Conservation (phyloP, 2,797 vertebrate species). For the Petrocephalus sullivani region DNA sequence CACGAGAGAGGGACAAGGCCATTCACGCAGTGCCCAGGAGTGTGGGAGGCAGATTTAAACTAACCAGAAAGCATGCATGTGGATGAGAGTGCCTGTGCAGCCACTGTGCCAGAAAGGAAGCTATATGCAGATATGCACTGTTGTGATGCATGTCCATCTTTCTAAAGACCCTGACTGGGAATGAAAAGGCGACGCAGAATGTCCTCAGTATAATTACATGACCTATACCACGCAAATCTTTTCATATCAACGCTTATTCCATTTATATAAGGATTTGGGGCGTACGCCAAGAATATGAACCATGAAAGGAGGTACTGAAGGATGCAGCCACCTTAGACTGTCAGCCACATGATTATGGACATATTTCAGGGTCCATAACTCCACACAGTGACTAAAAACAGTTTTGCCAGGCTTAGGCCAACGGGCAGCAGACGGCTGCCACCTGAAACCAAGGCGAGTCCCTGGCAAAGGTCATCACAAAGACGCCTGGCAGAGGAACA, state of each 20-base stretch:
- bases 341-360: neutral
- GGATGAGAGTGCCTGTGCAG: neutral
- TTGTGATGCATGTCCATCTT: neutral
- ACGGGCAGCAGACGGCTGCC: neutral
- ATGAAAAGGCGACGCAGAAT: neutral
- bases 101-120: neutral
- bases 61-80: neutral
- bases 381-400: neutral
- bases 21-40: neutral
- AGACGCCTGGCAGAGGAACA: neutral
- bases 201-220: neutral
- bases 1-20: neutral
- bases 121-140: neutral
- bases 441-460: neutral
- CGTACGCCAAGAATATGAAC: neutral
- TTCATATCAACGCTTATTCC: neutral
- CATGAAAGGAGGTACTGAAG: neutral
- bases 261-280: neutral
- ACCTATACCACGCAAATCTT: neutral
- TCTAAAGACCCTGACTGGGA: neutral
- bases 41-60: neutral
- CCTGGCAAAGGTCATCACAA: neutral
- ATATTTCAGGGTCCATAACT: neutral
- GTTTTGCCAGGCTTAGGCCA: neutral
- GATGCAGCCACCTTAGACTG: neutral